Evolutionary conservation across 2,797 vertebrate genomes (phyloP).

Genomic region (Capromys pilorides): DNA sequence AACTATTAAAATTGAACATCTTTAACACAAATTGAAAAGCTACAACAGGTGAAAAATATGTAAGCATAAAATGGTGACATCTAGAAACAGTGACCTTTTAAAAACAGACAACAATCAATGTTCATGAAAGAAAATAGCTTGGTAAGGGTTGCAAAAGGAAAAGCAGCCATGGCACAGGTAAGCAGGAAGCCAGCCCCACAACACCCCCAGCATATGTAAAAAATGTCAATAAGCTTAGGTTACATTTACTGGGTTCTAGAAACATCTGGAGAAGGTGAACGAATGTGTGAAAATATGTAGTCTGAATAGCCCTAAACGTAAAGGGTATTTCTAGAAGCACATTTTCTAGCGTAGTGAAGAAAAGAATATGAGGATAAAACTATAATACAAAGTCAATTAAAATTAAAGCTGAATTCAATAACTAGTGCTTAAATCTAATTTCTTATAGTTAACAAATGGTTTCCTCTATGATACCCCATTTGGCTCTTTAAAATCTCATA

Average conservation of each 20-base stretch:
- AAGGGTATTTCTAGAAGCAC: constrained; percentile 33
- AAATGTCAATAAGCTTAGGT: constrained; percentile 22
- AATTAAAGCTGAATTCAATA: constrained; percentile 28
- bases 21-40: constrained; percentile 19
- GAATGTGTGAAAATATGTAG: constrained; percentile 14
- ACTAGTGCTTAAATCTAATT: background rate
- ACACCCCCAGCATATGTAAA: background rate
- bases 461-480: constrained; percentile 40
- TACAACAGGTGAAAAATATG: background rate
- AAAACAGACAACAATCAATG: constrained; percentile 62
- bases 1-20: constrained; percentile 20
- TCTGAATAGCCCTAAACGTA: constrained; percentile 16
- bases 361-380: constrained; percentile 53
- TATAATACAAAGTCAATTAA: constrained; percentile 30
- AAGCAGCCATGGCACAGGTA: constrained; percentile 31
- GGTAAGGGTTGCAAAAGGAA: constrained; percentile 48
- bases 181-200: constrained; percentile 11
- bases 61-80: constrained; percentile 6
- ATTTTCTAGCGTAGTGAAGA: constrained; percentile 14
- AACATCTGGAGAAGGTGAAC: background rate
- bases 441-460: constrained; percentile 49
- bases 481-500: constrained; percentile 39
- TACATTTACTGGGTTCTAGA: constrained; percentile 55
- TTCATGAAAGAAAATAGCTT: background rate
- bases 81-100: constrained; percentile 23